Base-by-base conservation (phyloP, 2,797 vertebrate species). In the Poecilia wingei region DNA sequence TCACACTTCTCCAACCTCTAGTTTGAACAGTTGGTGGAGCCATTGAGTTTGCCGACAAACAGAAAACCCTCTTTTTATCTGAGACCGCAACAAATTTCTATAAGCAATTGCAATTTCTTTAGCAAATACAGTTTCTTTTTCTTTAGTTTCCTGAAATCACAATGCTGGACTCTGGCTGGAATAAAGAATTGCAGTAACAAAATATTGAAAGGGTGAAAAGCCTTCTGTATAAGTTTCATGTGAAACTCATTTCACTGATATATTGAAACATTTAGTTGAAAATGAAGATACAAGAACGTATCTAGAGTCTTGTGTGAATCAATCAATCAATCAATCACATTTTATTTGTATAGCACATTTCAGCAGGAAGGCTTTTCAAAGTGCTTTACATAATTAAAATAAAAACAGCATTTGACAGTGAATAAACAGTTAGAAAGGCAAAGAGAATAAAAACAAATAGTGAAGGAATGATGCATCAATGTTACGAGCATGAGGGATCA, bases 241-340 rank as follows among this genome's bases (percentile, higher is more conserved):
- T 66, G 87, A 88, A 87, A 94, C 85, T 33, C 3, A 69, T 78
- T 59, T 59, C 51, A 76, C 79, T 89, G 83, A 91, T 92, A 93
- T 90, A 87, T 90, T 90, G 74, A 82, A 78, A 92, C 88, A 87
- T 90, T 90, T 77, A 83, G 90, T 91, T 87, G 87, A 88, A 91
- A 89, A 84, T 74, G 22, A 74, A 89, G 76, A 88, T 76, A 77
- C 86, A 92, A 80, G 74, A 87, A 81, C 79, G 82, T 82, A 88
- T 83, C 85, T 92, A 82, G 80, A 91, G 90, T 90, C 85, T 89
- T 88, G 92, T 91, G 77, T 90, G 31, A 31, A 31, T 31, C 31
- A 31, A 31, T 31, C 31, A 31, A 31, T 31, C 31, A 31, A 31
- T 31, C 31, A 31, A 31, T 31, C 31, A 31, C 31, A 31, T 31